Evolutionary conservation across 1,140 invertebrate species (phyloP).

Genomic region (Nephila pilipes): DNA sequence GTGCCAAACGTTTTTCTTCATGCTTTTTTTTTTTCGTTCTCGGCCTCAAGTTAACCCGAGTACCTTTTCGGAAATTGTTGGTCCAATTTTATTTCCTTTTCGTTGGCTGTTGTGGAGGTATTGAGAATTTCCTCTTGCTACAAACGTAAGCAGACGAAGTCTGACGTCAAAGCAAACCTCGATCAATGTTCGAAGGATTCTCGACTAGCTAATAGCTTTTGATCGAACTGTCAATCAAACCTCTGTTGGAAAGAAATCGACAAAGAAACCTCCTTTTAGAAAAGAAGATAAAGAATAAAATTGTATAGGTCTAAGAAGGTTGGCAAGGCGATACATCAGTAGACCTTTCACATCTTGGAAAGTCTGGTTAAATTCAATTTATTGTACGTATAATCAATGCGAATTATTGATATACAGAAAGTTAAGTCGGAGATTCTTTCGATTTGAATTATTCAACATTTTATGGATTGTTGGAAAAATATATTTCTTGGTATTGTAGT

Average conservation of each 20-base stretch:
- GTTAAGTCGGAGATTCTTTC: no score
- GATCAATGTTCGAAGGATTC: conserved; percentile 38
- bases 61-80: not conserved
- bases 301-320: not conserved
- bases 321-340: not conserved
- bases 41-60: not conserved
- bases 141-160: not conserved
- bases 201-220: conserved; percentile 45
- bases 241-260: not conserved
- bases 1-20: no score
- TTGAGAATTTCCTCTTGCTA: not conserved
- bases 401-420: no score
- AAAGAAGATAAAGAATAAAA: not conserved
- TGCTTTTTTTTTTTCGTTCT: no score
- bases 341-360: not conserved
- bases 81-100: not conserved
- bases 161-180: conserved; percentile 11
- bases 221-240: conserved; percentile 47
- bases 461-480: no score
- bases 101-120: not conserved
- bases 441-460: no score
- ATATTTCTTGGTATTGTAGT: no score
- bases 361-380: not conserved
- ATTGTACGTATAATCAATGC: not conserved
- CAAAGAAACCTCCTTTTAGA: not conserved